Evolutionary conservation across 2,888 invertebrate species (phyloP).

Genomic region (Metacarcinus magister): DNA sequence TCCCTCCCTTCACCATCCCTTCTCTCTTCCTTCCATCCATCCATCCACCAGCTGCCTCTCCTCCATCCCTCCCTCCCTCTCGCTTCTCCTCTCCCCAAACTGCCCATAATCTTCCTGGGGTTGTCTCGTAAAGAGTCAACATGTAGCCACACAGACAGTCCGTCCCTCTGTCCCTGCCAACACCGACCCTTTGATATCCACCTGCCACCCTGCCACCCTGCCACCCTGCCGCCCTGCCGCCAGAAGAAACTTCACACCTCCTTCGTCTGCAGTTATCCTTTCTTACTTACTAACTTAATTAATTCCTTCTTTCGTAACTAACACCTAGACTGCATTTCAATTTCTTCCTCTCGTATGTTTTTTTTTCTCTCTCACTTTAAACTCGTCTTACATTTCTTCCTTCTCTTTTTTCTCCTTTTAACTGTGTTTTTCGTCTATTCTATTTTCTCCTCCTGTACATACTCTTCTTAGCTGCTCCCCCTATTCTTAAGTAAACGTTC

Average conservation of each 20-base stretch:
- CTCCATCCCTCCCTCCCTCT: background rate
- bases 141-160: slow-evolving; percentile 1
- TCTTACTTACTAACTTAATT: background rate
- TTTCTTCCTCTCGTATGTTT: no score
- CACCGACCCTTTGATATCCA: background rate
- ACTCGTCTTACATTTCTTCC: background rate
- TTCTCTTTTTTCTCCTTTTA: background rate
- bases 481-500: slow-evolving; percentile 8
- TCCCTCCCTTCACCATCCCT: background rate
- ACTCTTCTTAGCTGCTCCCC: background rate
- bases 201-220: background rate
- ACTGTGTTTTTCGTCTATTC: background rate
- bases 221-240: background rate
- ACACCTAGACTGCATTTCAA: no score
- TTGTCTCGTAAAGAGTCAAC: background rate
- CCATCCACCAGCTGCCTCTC: background rate
- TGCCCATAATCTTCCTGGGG: slow-evolving; percentile 6
- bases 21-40: background rate
- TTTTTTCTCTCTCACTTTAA: background rate
- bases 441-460: background rate
- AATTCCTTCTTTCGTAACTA: background rate
- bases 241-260: background rate
- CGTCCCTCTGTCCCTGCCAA: slow-evolving; percentile 44
- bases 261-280: background rate
- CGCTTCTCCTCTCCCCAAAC: background rate